phyloP scores from a whole-genome alignment of 2,888 invertebrate species.

The Isoperla grammatica region DNA sequence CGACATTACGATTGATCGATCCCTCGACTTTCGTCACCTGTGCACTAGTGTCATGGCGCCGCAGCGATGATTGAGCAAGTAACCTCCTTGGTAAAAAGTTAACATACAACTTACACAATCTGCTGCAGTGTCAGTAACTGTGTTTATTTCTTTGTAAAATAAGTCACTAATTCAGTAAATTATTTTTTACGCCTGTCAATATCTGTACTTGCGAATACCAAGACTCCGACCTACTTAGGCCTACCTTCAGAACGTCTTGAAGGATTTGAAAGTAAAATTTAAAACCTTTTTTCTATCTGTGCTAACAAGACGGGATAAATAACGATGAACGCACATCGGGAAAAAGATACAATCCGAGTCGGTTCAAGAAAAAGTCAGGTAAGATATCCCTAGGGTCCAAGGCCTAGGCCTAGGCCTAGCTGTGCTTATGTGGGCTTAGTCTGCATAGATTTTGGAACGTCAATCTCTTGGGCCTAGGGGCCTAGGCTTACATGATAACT shows the following conservation, averaged over 20 bases:
- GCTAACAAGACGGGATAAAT: background rate
- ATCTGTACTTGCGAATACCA: background rate
- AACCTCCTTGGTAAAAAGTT: background rate
- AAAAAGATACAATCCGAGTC: conserved; percentile 59
- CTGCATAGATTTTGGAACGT: too few species aligned
- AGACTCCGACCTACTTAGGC: conserved; percentile 5
- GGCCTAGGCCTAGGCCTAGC: conserved; percentile 1
- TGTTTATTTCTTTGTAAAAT: conserved; percentile 14
- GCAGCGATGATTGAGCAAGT: conserved; percentile 9
- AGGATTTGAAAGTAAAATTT: conserved; percentile 20
- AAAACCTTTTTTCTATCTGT: background rate
- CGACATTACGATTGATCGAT: too few species aligned
- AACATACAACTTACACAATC: conserved; percentile 26
- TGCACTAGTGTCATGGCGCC: conserved; percentile 14
- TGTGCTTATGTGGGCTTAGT: conserved; percentile 1
- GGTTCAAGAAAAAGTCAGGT: conserved; percentile 84
- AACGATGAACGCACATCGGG: conserved; percentile 37
- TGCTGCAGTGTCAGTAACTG: conserved; percentile 33
- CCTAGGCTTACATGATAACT: background rate
- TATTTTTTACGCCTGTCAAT: background rate
- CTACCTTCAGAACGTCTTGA: conserved; percentile 18
- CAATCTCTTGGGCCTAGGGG: background rate
- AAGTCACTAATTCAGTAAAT: background rate
- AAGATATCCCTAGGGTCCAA: conserved; percentile 39
- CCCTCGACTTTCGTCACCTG: background rate